These are phyloP conservation scores for Aphelinus atriplicis DNA, from an alignment of 1,140 invertebrate species.

Conservation along the genomic window DNA sequence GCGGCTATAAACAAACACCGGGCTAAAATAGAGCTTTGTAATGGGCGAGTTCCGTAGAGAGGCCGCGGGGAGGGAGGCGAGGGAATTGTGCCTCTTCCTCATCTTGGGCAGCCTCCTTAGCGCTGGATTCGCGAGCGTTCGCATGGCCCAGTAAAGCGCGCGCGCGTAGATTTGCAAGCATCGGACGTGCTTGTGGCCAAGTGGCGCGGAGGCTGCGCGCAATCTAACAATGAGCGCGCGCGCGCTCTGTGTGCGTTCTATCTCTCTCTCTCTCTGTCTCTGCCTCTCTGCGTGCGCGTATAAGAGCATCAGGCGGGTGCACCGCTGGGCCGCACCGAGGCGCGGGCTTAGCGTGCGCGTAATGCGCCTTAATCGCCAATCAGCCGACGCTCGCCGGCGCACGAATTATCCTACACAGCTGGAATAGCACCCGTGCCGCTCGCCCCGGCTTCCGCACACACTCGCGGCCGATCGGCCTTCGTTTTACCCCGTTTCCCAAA, in stretches of 20 bases:
- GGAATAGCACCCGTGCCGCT: not conserved
- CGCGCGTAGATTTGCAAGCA: slow-evolving; percentile 16
- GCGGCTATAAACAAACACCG: too few species aligned
- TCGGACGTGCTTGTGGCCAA: slow-evolving; percentile 16
- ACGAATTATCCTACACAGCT: slow-evolving; percentile 29
- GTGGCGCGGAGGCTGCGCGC: not conserved
- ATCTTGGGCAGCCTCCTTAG: not conserved
- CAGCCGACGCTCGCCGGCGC: slow-evolving; percentile 34
- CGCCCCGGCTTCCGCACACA: too few species aligned
- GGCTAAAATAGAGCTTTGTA: too few species aligned
- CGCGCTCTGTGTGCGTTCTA: not conserved
- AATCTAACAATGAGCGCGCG: slow-evolving; percentile 28
- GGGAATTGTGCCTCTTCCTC: too few species aligned
- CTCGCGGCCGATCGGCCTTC: too few species aligned
- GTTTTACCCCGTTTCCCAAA: too few species aligned
- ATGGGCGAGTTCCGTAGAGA: too few species aligned
- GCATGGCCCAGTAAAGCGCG: slow-evolving; percentile 7
- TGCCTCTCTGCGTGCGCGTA: not conserved
- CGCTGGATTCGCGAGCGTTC: not conserved
- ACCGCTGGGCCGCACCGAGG: too few species aligned
- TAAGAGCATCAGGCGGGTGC: slow-evolving; percentile 16
- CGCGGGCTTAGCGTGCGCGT: slow-evolving; percentile 40
- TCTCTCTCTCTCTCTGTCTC: too few species aligned
- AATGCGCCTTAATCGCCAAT: slow-evolving; percentile 53
- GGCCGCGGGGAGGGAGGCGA: too few species aligned